Evolutionary conservation across 2,113 vertebrate species (phyloP).

Genomic region (Plotosus lineatus): DNA sequence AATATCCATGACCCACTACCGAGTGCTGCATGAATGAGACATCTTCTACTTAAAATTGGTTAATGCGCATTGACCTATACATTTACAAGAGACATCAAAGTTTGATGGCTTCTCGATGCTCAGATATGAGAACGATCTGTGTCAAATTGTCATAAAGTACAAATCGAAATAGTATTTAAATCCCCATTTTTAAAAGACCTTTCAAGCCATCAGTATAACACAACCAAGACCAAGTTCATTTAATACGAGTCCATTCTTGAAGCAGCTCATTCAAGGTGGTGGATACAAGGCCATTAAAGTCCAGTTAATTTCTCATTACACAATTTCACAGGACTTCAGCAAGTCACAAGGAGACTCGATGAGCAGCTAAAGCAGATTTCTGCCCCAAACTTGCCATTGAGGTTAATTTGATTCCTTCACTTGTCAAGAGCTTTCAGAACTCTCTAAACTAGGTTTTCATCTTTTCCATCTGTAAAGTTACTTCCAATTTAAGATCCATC

Average conservation of each 20-base stretch:
- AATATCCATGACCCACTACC: constrained; percentile 30
- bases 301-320: constrained; percentile 55
- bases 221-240: constrained; percentile 35
- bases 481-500: constrained; percentile 60
- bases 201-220: constrained; percentile 14
- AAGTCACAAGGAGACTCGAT: constrained; percentile 27
- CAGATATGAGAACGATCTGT: not conserved
- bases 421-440: constrained; percentile 54
- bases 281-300: constrained; percentile 45
- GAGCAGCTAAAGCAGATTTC: constrained; percentile 49
- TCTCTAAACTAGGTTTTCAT: constrained; percentile 55
- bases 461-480: constrained; percentile 57
- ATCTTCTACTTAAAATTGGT: constrained; percentile 6
- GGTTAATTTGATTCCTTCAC: constrained; percentile 56
- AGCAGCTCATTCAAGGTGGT: constrained; percentile 26
- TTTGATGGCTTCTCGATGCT: not conserved
- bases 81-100: not conserved
- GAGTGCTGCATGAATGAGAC: not conserved
- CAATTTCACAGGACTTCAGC: constrained; percentile 48
- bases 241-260: constrained; percentile 20
- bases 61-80: not conserved
- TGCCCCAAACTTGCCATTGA: constrained; percentile 32
- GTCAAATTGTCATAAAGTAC: not conserved
- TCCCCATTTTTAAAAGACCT: not conserved
- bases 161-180: not conserved